Percentiles rank a stretch among this genome's conserved stretches.
Conservation (phyloP, 1,140 invertebrate species). For the Drosophila nannoptera region DNA sequence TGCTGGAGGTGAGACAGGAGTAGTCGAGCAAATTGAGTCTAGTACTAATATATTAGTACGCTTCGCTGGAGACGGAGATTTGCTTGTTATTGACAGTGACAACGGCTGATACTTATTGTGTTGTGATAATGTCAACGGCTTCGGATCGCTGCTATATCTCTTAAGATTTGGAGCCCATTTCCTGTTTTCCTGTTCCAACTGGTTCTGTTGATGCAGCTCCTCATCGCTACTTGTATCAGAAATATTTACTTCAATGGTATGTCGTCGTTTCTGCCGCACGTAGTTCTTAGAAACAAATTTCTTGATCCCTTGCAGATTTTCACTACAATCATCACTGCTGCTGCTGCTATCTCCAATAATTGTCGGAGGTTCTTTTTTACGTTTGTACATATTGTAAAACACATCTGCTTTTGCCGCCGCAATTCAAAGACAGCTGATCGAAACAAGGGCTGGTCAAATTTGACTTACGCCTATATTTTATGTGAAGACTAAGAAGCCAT, state of each 20-base stretch:
- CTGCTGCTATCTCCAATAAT: slow-evolving; percentile 15
- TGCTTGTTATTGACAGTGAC: slow-evolving; percentile 1
- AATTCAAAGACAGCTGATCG: slow-evolving; percentile 35
- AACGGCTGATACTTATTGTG: slow-evolving; percentile 25
- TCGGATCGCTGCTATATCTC: background rate
- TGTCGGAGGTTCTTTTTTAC: background rate
- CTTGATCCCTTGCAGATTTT: background rate
- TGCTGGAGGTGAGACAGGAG: background rate
- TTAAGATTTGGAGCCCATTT: background rate
- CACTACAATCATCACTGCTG: slow-evolving; percentile 19
- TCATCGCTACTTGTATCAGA: slow-evolving; percentile 34
- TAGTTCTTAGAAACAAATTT: slow-evolving; percentile 11
- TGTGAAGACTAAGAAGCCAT: too few species aligned
- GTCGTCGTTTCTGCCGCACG: background rate
- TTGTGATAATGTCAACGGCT: background rate
- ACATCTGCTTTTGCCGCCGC: slow-evolving; percentile 4
- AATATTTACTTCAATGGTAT: background rate
- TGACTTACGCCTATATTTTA: background rate
- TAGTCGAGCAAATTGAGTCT: background rate
- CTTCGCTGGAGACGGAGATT: background rate
- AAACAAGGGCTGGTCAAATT: slow-evolving; percentile 14
- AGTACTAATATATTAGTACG: background rate
- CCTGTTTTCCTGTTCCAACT: slow-evolving; percentile 19
- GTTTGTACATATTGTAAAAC: slow-evolving; percentile 21
- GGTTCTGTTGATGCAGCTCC: background rate